A percentile compares a stretch with the other conserved stretches of the same genome.
Evolutionary conservation across 2,888 invertebrate species (phyloP).

Genomic region (Lepidochrysops patricia): DNA sequence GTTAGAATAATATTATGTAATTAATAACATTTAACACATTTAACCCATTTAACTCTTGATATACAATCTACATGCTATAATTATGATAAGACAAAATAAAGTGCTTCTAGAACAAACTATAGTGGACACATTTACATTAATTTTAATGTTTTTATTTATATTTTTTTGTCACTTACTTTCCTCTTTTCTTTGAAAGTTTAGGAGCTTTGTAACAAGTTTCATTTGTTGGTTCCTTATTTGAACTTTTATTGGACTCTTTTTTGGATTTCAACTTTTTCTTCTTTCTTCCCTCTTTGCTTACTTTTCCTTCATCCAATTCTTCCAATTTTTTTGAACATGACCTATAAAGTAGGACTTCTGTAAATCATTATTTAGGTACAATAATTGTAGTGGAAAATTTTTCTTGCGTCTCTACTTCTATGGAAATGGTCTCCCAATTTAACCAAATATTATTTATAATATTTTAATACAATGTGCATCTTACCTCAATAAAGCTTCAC

Average conservation of each 20-base stretch:
- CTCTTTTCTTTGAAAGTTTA: constrained; percentile 64
- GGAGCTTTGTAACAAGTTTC: constrained; percentile 51
- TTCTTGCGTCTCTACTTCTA: no score
- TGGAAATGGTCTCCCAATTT: no score
- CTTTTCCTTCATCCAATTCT: constrained; percentile 59
- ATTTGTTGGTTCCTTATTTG: constrained; percentile 52
- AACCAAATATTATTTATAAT: background rate
- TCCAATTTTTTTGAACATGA: constrained; percentile 79
- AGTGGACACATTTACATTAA: no score
- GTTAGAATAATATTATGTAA: no score
- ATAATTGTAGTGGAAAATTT: no score
- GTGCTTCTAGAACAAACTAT: no score
- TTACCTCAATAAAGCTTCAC: constrained; percentile 75
- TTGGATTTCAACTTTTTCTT: constrained; percentile 64
- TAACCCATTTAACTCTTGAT: no score
- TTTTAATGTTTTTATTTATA: no score
- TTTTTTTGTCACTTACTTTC: constrained; percentile 48
- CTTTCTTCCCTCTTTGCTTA: constrained; percentile 58
- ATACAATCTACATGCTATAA: no score
- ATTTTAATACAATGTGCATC: background rate
- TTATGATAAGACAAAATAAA: no score
- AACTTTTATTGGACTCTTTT: constrained; percentile 57
- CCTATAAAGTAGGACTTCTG: constrained; percentile 58
- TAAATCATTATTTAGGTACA: background rate
- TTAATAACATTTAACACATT: no score